Base-by-base conservation (phyloP, 2,797 vertebrate species). In the Semotilus atromaculatus region DNA sequence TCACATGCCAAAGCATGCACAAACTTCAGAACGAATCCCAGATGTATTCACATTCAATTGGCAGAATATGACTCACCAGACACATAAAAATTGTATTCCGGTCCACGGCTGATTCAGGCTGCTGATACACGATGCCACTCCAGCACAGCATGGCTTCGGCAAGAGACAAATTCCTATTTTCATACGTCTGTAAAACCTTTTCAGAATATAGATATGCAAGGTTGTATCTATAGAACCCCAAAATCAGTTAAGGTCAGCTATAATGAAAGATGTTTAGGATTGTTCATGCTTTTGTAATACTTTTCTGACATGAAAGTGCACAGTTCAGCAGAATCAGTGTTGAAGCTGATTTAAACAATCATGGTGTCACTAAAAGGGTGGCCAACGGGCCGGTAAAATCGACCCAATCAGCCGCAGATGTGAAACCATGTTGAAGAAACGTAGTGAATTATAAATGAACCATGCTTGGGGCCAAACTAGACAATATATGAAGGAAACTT, bases 1-100 rank as follows among this genome's bases (percentile, higher is more conserved):
- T 82, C 36, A 64, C 58, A 82, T 74, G 81, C 81, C 40, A 64
- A 40, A 81, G 81, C 70, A 74, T 82, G 81, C 55, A 66, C 21
- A 74, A 82, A 82, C 70, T 64, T 74, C 40, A 48, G 38, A 64
- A n/a, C 2, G 38, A 82, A 82, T 34, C 71, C 55, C 81, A 82
- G 81, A 73, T 82, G 70, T 82, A 74, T 74, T 74, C 81, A 74
- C 26, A 74, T 82, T 36, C 70, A 64, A 82, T 71, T 29, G 72
- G 58, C 55, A 74, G 58, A 82, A 82, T 36, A 74, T 82, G 81
- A 82, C 81, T 82, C 70, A 82, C 81, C 55, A 72, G 38, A 82
- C 81, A 74, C 70, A 74, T 64, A 66, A 64, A 81, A 74, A 82
- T 74, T 82, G 71, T 74, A 74, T 82, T 74, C 71, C 71, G 45